Base-by-base conservation (phyloP, 2,113 vertebrate species). In the Columba livia region DNA sequence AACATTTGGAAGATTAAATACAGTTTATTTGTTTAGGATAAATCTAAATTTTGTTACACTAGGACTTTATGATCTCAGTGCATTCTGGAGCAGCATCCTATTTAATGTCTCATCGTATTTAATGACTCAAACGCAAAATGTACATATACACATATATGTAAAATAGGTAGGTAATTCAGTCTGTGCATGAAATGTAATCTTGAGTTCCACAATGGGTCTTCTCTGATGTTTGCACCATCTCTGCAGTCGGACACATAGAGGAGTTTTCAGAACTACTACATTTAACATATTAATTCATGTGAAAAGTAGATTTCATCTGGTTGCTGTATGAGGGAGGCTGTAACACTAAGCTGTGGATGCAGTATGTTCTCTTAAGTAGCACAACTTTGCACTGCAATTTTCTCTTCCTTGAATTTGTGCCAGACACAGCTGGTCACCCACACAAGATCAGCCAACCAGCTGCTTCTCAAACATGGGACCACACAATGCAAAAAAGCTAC, bases 391-490 rank as follows among this genome's bases (percentile, higher is more conserved):
- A 60, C 4, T 66, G 64, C 85, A 66, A 51, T 90, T 90, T 86
- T 65, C 29, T 70, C n/a, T 54, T 34, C n/a, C 1, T 1, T 85
- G 64, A 83, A 42, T 78, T 26, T 0, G 1, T 34, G 83, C 65
- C 64, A 78, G 69, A n/a, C 47, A 69, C 72, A 95, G 79, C 58
- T 92, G 75, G 67, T 31, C 69, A 80, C 51, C 38, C 77, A 83
- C 0, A 0, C n/a, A 78, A 58, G n/a, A 81, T 70, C 83, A 80
- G 79, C 51, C 88, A 94, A 56, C 36, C 79, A 88, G 58, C 64
- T 93, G 82, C 72, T 80, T 67, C 90, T 84, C 72, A 80, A 64
- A 86, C 56, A 90, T 90, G 88, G 92, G 85, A 91, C 67, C 83
- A 74, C 42, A 90, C 80, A 83, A 91, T 28, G 32, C 72, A 73